These are phyloP conservation scores for Siderastrea radians DNA, from an alignment of 92 coral and sea anemone genomes.

Conservation along the genomic window DNA sequence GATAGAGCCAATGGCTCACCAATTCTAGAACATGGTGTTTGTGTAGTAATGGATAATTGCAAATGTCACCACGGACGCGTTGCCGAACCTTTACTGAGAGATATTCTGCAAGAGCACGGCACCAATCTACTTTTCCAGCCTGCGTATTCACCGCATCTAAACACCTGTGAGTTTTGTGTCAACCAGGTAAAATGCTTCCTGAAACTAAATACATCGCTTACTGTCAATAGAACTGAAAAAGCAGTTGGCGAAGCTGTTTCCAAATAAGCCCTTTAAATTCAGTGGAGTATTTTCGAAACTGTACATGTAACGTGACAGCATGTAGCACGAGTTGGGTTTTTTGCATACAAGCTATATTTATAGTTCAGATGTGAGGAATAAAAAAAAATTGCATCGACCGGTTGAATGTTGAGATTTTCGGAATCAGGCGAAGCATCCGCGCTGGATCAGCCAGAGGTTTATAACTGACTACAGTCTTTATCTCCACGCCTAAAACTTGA, in stretches of 20 bases:
- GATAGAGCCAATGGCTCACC: conserved; percentile 53
- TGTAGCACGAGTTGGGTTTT: too few species aligned
- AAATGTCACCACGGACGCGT: conserved; percentile 61
- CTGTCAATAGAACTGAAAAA: conserved; percentile 55
- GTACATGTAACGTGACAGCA: too few species aligned
- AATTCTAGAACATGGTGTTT: conserved; percentile 59
- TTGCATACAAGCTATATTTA: too few species aligned
- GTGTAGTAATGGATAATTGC: conserved; percentile 66
- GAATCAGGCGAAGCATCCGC: too few species aligned
- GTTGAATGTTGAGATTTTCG: too few species aligned
- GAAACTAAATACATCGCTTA: conserved; percentile 46
- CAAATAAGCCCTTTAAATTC: too few species aligned
- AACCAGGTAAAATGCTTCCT: conserved; percentile 55
- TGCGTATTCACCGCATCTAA: conserved; percentile 50
- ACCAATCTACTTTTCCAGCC: conserved; percentile 32
- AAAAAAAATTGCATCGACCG: too few species aligned
- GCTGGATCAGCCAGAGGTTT: too few species aligned
- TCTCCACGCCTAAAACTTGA: too few species aligned
- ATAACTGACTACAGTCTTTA: too few species aligned
- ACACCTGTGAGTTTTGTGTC: conserved; percentile 52
- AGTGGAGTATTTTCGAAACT: too few species aligned
- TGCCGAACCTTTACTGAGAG: conserved; percentile 50
- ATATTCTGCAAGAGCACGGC: conserved; percentile 30
- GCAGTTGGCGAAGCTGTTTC: conserved; percentile 44
- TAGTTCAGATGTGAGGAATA: too few species aligned